Evolutionary conservation across 2,888 invertebrate genomes (phyloP).

Genomic region (Ichneumoninae sp.): DNA sequence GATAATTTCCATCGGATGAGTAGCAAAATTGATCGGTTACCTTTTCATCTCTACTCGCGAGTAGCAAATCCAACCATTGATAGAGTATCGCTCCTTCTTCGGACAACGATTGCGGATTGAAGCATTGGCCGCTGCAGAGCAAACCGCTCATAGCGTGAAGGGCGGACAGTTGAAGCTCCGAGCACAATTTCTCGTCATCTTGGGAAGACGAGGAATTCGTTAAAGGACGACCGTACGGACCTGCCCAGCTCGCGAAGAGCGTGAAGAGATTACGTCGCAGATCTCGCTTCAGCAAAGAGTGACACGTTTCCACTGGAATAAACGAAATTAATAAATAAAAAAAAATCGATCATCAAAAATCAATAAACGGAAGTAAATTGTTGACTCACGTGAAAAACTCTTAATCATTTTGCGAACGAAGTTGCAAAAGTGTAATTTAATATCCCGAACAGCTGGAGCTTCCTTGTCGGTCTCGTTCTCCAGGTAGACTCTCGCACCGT

Average conservation of each 20-base stretch:
- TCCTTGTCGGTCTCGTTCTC: slow-evolving; percentile 98
- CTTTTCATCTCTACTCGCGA: slow-evolving; percentile 95
- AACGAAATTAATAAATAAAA: slow-evolving; percentile 66
- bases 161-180: slow-evolving; percentile 85
- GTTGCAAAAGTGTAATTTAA: slow-evolving; percentile 96
- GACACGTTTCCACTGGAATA: slow-evolving; percentile 93
- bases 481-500: slow-evolving; percentile 95
- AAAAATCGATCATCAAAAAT: slow-evolving; percentile 13
- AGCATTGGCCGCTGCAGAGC: slow-evolving; percentile 97
- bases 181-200: slow-evolving; percentile 79
- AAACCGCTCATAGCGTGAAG: slow-evolving; percentile 97
- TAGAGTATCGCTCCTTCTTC: slow-evolving; percentile 97
- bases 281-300: slow-evolving; percentile 94
- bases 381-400: slow-evolving; percentile 94
- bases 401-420: slow-evolving; percentile 97
- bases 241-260: slow-evolving; percentile 97
- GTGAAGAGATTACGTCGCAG: slow-evolving; percentile 94
- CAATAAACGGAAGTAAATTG: neutral
- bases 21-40: slow-evolving; percentile 82
- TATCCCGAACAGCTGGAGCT: slow-evolving; percentile 93
- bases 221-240: slow-evolving; percentile 91
- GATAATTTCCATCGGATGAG: neutral
- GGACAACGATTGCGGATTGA: slow-evolving; percentile 92
- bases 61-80: slow-evolving; percentile 96
- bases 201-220: slow-evolving; percentile 78